phyloP scores from a whole-genome alignment of 2,888 invertebrate genomes.

The Teleogryllus oceanicus region DNA sequence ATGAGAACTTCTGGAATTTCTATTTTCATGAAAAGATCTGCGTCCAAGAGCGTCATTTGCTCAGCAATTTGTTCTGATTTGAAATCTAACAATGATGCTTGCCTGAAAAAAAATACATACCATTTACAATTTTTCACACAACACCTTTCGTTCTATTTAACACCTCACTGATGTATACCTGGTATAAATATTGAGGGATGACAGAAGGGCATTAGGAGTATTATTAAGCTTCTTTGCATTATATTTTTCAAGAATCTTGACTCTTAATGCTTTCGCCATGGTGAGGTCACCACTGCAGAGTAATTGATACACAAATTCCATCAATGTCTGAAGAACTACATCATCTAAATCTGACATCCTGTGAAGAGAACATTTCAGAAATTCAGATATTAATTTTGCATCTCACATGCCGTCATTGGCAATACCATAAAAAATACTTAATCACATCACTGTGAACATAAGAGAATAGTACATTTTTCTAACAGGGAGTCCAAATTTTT shows the following conservation, averaged over 20 bases:
- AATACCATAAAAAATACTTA: too few species aligned
- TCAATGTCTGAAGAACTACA: conserved; percentile 72
- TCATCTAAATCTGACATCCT: conserved; percentile 84
- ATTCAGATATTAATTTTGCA: too few species aligned
- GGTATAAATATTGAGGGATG: conserved; percentile 55
- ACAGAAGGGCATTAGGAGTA: conserved; percentile 48
- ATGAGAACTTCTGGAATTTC: conserved; percentile 95
- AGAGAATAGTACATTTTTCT: too few species aligned
- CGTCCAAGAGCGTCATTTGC: conserved; percentile 96
- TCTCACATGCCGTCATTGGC: too few species aligned
- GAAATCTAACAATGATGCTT: conserved; percentile 77
- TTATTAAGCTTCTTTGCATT: conserved; percentile 55
- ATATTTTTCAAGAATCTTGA: conserved; percentile 86
- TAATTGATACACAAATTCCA: conserved; percentile 91
- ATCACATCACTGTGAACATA: too few species aligned
- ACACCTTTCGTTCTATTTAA: not conserved
- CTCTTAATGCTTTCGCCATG: conserved; percentile 83
- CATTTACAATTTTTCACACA: not conserved
- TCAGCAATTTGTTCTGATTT: conserved; percentile 94
- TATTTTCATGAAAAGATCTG: conserved; percentile 91
- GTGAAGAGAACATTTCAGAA: conserved; percentile 39
- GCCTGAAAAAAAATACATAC: conserved; percentile 42
- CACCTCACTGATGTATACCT: conserved; percentile 43
- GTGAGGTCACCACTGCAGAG: conserved; percentile 88
- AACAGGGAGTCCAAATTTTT: too few species aligned